Conservation (phyloP, 1,140 invertebrate genomes). For the Aphaenogaster ashmeadi region DNA sequence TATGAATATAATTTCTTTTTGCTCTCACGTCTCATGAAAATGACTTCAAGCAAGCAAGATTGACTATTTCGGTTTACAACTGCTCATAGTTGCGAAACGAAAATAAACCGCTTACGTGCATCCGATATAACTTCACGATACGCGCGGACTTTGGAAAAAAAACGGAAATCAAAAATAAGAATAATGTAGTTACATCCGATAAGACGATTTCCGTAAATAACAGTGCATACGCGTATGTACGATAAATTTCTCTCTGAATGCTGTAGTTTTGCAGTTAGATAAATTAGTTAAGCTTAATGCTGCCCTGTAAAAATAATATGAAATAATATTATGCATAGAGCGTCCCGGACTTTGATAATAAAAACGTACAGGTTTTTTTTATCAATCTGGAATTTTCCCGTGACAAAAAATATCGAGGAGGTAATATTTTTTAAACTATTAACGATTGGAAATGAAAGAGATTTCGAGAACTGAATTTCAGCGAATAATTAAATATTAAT, state of each 20-base stretch:
- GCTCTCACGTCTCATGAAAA: not conserved
- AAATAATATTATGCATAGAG: not conserved
- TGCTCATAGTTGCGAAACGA: not conserved
- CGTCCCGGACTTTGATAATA: not conserved
- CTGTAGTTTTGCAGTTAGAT: not conserved
- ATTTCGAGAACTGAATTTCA: not conserved
- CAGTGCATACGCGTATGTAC: not conserved
- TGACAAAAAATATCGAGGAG: not conserved
- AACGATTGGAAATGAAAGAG: not conserved
- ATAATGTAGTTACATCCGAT: not conserved
- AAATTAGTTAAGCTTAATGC: slow-evolving; percentile 7
- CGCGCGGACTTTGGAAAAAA: not conserved
- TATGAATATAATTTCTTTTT: slow-evolving; percentile 8
- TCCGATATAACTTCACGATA: slow-evolving; percentile 32
- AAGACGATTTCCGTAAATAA: slow-evolving; percentile 17
- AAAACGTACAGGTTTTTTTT: not conserved
- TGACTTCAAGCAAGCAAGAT: not conserved
- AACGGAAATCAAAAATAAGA: slow-evolving; percentile 35
- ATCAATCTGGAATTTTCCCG: not conserved
- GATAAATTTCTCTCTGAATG: slow-evolving; percentile 1
- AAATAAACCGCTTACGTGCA: slow-evolving; percentile 42
- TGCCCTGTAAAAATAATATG: slow-evolving; percentile 11
- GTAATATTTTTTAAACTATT: slow-evolving; percentile 4
- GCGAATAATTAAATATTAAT: not conserved
- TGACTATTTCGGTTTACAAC: slow-evolving; percentile 2